A percentile compares a stretch with the other conserved stretches of the same genome.
Conservation (phyloP, 2,113 vertebrate species). For the Axis porcinus region DNA sequence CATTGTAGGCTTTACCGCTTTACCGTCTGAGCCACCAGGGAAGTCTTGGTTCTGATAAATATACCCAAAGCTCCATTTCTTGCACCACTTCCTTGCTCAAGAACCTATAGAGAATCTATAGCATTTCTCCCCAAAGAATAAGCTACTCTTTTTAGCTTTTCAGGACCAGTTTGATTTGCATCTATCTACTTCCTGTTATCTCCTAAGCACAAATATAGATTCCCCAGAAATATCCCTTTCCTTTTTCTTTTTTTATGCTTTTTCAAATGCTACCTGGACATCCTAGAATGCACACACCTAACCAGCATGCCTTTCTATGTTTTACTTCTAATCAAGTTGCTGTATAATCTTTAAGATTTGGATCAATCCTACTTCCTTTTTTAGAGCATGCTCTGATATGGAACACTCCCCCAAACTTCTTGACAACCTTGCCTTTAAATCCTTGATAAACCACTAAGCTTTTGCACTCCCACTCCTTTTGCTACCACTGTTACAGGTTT, state of each 20-base stretch:
- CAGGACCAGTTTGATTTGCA: background rate
- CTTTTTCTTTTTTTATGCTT: background rate
- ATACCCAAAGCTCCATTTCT: background rate
- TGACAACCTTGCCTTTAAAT: background rate
- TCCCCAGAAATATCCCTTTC: background rate
- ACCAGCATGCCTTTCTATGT: background rate
- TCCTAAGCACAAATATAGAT: background rate
- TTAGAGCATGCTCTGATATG: background rate
- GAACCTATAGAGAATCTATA: background rate
- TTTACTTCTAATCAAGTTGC: conserved; percentile 3
- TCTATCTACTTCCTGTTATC: background rate
- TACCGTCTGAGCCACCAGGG: no score
- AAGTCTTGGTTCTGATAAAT: background rate
- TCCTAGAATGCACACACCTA: background rate
- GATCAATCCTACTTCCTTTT: background rate
- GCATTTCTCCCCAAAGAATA: background rate
- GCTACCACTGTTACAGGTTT: background rate
- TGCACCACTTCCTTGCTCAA: background rate
- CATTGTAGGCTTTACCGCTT: no score
- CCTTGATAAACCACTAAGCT: background rate
- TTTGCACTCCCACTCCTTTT: background rate
- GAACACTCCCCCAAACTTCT: background rate
- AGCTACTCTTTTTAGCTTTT: background rate
- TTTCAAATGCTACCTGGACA: background rate
- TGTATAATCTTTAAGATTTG: background rate